These are phyloP conservation scores for Chaetorhynchus papuensis DNA, from an alignment of 2,113 vertebrate species.

Conservation along the genomic window DNA sequence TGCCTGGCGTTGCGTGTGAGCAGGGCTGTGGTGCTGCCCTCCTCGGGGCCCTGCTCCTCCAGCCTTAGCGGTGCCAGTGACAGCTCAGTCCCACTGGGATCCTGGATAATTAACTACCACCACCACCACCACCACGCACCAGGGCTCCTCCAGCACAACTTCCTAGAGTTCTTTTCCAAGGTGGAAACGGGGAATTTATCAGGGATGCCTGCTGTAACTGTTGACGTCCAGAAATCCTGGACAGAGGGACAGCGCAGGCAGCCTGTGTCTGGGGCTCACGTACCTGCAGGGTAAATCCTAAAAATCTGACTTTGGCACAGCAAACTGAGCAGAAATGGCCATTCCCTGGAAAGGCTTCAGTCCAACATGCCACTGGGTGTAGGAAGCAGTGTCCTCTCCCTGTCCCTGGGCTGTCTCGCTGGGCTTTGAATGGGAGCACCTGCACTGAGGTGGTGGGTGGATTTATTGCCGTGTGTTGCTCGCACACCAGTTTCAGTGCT, in stretches of 20 bases:
- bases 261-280: rapidly evolving
- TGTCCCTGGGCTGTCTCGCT: rapidly evolving
- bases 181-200: not conserved
- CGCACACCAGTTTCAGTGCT: not conserved
- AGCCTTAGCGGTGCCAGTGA: rapidly evolving
- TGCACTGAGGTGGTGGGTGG: not conserved
- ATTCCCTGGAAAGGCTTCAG: not conserved
- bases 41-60: not conserved
- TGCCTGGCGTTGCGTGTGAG: not conserved
- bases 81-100: not conserved
- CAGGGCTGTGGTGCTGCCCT: rapidly evolving
- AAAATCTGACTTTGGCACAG: not conserved
- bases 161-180: not conserved
- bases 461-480: not conserved
- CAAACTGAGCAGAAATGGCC: not conserved
- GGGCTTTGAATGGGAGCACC: not conserved
- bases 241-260: not conserved
- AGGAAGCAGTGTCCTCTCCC: not conserved
- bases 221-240: not conserved
- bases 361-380: not conserved
- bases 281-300: not conserved
- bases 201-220: not conserved
- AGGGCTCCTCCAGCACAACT: not conserved
- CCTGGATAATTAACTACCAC: not conserved
- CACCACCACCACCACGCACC: rapidly evolving